Base-by-base conservation (phyloP, 2,888 invertebrate genomes). In the Cheilosia soror region DNA sequence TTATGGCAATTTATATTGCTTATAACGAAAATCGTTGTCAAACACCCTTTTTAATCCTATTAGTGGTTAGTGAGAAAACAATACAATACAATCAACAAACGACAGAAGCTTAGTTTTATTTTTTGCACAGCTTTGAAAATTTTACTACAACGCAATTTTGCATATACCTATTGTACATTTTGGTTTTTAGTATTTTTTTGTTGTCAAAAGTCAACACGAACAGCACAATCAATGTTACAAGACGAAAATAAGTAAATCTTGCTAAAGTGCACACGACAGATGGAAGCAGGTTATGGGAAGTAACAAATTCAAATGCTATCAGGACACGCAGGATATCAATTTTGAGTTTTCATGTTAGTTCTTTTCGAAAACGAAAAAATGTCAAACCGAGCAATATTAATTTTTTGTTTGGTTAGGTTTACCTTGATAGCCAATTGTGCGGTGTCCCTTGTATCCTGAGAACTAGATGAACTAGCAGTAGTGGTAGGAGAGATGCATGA, bases 371-470 rank as follows among this genome's bases (percentile, higher is more conserved):
- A 58, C 25, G 20, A 33, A 15, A 20, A 27, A 57, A 73, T 5
- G 60, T 75, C 47, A 81, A 68, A 53, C 55, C 25, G 5, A 44
- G 33, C 51, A 9, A n/a, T 57, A 31, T 44, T 13, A 5, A 47
- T 47, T 51, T 25, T 51, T 51, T 1, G 4, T 51, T 51, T 51
- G 27, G 13, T 13, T 27, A 1, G 29, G 57, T 63, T 85, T 85
- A 85, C 85, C 85, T 85, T 85, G 62, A 25, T 51, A 72, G 81
- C 85, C 85, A 85, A 85, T 85, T 85, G 81, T 25, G 66, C 76
- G 62, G 47, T 81, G 76, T 85, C 85, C 81, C 57, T 85, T 77
- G 85, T 81, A 85, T 85, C 85, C 85, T 81, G 85, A 85, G 71
- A 85, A 85, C 81, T 85, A 81, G 85, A 63, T 77, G 77, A 72